A percentile compares a stretch with the other conserved stretches of the same genome.
Conservation (phyloP, 2,888 invertebrate genomes). For the Papilio demoleus region DNA sequence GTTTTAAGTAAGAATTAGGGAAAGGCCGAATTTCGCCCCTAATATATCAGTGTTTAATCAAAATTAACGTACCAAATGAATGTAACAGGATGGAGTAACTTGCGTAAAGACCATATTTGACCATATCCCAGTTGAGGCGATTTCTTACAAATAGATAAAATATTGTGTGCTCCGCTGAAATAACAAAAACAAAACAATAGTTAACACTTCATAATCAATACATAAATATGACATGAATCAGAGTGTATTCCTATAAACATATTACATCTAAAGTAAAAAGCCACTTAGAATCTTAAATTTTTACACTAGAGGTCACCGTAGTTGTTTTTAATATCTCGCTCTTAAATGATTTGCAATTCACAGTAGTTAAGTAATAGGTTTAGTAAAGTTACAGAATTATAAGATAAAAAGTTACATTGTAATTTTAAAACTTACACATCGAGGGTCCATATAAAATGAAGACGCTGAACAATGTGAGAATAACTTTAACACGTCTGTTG, state of each 20-base stretch:
- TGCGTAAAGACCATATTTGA: conserved; percentile 70
- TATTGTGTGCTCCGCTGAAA: conserved; percentile 77
- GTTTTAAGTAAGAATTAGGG: too few species aligned
- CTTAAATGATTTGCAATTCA: too few species aligned
- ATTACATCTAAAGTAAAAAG: too few species aligned
- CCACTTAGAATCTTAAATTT: too few species aligned
- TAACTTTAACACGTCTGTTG: conserved; percentile 68
- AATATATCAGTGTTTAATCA: background rate
- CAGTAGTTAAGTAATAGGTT: too few species aligned
- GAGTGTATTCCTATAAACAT: too few species aligned
- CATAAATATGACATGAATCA: background rate
- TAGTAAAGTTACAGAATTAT: too few species aligned
- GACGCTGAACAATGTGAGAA: conserved; percentile 75
- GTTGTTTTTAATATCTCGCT: too few species aligned
- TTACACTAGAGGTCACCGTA: too few species aligned
- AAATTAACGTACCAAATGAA: conserved; percentile 68
- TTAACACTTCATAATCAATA: background rate
- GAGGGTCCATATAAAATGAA: conserved; percentile 80
- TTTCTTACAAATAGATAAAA: conserved; percentile 72
- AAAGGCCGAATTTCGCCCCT: too few species aligned
- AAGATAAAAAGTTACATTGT: too few species aligned
- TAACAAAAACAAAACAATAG: conserved; percentile 6
- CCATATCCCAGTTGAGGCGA: conserved; percentile 75
- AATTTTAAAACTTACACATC: conserved; percentile 68
- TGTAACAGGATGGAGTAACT: conserved; percentile 76